These are phyloP conservation scores for Acleris holmiana DNA, from an alignment of 2,888 invertebrate genomes.

Conservation along the genomic window DNA sequence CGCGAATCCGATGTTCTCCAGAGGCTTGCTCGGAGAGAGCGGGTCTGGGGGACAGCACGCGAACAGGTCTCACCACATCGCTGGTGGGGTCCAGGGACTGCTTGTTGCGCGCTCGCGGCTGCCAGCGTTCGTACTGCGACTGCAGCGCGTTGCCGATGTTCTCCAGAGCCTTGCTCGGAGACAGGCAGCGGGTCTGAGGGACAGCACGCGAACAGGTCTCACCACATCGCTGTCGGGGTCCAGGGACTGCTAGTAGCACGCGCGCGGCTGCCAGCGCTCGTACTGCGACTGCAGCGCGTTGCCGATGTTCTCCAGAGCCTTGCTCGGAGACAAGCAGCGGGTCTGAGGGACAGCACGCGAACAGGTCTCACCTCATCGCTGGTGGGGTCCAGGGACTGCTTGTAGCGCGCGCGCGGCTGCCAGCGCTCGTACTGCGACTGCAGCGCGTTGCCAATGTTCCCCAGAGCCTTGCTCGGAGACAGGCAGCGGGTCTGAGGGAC, in stretches of 20 bases:
- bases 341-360: slow-evolving; percentile 76
- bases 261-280: slow-evolving; percentile 99
- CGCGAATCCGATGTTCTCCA: slow-evolving; percentile 56
- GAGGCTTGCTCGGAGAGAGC: no score
- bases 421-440: slow-evolving; percentile 99
- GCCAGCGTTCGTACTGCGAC: slow-evolving; percentile 99
- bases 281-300: slow-evolving; percentile 89
- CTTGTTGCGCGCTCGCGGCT: slow-evolving; percentile 98
- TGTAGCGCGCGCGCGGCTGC: slow-evolving; percentile 99
- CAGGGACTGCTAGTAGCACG: slow-evolving; percentile 97
- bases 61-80: slow-evolving; percentile 95
- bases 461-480: slow-evolving; percentile 95
- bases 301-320: slow-evolving; percentile 97
- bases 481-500: slow-evolving; percentile 88
- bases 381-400: slow-evolving; percentile 98
- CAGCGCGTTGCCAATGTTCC: slow-evolving; percentile 94
- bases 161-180: slow-evolving; percentile 56
- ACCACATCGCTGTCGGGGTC: slow-evolving; percentile 98
- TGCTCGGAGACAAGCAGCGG: slow-evolving; percentile 94
- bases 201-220: slow-evolving; percentile 84
- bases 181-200: background rate
- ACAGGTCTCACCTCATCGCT: slow-evolving; percentile 91
- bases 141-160: background rate
- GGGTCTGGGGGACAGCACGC: no score
- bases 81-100: slow-evolving; percentile 98